A percentile compares a stretch with the other conserved stretches of the same genome.
Evolutionary conservation across 2,797 vertebrate species (phyloP).

Genomic region (Falco berigora): DNA sequence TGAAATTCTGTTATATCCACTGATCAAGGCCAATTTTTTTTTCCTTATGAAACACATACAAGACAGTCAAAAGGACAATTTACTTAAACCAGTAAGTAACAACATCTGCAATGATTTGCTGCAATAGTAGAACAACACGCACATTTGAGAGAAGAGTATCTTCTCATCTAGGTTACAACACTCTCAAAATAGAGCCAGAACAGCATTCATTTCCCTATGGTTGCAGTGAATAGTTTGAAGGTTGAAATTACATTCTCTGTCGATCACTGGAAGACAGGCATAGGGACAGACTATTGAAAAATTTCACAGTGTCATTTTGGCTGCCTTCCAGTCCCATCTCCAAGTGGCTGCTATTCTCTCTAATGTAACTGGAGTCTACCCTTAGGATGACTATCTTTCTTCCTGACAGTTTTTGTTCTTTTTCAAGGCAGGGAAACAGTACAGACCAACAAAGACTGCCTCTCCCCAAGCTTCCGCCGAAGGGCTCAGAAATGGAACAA

Average conservation of each 20-base stretch:
- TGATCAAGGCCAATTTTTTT: not conserved
- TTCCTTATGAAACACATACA: not conserved
- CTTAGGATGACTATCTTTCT: constrained; percentile 39
- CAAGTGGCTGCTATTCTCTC: constrained; percentile 31
- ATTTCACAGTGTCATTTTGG: constrained; percentile 55
- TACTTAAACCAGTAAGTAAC: not conserved
- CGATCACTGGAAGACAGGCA: constrained; percentile 26
- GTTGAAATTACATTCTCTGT: constrained; percentile 62
- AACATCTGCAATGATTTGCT: not conserved
- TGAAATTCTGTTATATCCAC: not conserved
- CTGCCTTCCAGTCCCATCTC: constrained; percentile 61
- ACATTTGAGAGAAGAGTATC: not conserved
- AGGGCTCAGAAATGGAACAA: not conserved
- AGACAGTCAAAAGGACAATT: not conserved
- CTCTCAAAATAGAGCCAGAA: not conserved
- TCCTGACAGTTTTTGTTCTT: constrained; percentile 41
- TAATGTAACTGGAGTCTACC: constrained; percentile 57
- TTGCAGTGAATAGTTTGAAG: constrained; percentile 31
- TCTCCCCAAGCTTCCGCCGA: not conserved
- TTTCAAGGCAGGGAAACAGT: constrained; percentile 1
- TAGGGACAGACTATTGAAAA: constrained; percentile 52
- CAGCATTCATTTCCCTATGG: not conserved
- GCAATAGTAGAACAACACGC: not conserved
- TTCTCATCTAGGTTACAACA: constrained; percentile 7
- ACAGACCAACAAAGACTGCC: not conserved